Evolutionary conservation across 2,113 vertebrate genomes (phyloP).

Genomic region (Osmerus eperlanus): DNA sequence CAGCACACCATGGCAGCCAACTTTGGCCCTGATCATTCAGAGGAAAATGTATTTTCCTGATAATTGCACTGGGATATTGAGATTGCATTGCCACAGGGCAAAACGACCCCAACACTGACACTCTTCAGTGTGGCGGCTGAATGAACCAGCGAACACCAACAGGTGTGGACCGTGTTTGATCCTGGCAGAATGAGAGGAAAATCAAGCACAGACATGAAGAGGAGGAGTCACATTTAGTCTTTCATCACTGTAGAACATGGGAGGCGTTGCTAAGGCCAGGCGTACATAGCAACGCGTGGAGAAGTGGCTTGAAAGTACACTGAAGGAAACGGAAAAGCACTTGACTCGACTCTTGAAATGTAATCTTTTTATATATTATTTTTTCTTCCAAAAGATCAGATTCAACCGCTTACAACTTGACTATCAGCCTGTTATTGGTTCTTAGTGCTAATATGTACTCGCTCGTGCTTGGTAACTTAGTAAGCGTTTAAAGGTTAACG

Average conservation of each 20-base stretch:
- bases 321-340: slow-evolving; percentile 3
- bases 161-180: slow-evolving; percentile 43
- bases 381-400: neutral
- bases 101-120: slow-evolving; percentile 35
- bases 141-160: slow-evolving; percentile 23
- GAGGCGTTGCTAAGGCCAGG: slow-evolving; percentile 28
- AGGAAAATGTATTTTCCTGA: slow-evolving; percentile 47
- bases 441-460: too few species aligned
- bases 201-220: slow-evolving; percentile 45
- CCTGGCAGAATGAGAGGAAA: slow-evolving; percentile 40
- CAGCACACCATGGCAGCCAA: slow-evolving; percentile 39
- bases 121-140: slow-evolving; percentile 27
- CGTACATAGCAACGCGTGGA: slow-evolving; percentile 33
- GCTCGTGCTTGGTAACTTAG: too few species aligned
- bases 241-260: slow-evolving; percentile 29
- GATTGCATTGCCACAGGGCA: slow-evolving; percentile 54
- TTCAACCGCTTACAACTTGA: neutral
- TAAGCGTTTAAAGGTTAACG: too few species aligned
- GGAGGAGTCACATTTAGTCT: slow-evolving; percentile 34
- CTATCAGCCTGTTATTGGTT: too few species aligned
- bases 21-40: slow-evolving; percentile 49
- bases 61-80: slow-evolving; percentile 63
- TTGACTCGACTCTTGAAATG: slow-evolving; percentile 1
- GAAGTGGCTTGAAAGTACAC: slow-evolving; percentile 13
- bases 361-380: too few species aligned